A percentile compares a stretch with the other conserved stretches of the same genome.
Evolutionary conservation across 2,113 vertebrate genomes (phyloP).

Genomic region (Axis porcinus): DNA sequence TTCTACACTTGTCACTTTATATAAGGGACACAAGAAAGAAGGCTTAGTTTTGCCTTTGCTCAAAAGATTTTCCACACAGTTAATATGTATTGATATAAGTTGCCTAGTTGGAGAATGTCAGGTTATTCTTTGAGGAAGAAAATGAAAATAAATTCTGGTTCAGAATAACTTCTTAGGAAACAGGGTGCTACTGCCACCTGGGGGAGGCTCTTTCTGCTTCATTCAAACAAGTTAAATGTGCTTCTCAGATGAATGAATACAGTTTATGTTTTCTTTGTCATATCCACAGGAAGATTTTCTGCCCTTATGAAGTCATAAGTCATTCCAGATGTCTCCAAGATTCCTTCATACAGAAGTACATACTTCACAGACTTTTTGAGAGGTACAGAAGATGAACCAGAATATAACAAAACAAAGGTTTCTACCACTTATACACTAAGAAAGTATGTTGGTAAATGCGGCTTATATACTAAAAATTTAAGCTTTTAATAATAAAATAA

Average conservation of each 20-base stretch:
- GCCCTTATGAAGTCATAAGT: constrained; percentile 47
- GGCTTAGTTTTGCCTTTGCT: not conserved
- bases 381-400: not conserved
- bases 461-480: not conserved
- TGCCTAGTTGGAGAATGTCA: not conserved
- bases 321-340: constrained; percentile 62
- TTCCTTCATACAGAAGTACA: not conserved
- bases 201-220: constrained; percentile 63
- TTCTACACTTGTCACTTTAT: not conserved
- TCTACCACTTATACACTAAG: not conserved
- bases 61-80: not conserved
- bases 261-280: constrained; percentile 16
- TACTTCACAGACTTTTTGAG: constrained; percentile 13
- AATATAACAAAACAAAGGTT: not conserved
- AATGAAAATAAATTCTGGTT: constrained; percentile 31
- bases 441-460: not conserved
- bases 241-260: constrained; percentile 43
- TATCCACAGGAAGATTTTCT: constrained; percentile 64
- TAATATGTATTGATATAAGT: not conserved
- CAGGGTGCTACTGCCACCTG: constrained; percentile 80
- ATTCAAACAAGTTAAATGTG: constrained; percentile 9
- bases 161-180: constrained; percentile 64
- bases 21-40: not conserved
- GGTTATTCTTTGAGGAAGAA: not conserved
- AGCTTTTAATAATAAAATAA: not conserved